These are phyloP conservation scores for Criorhina ranunculi DNA, from an alignment of 2,888 invertebrate genomes.

Conservation along the genomic window DNA sequence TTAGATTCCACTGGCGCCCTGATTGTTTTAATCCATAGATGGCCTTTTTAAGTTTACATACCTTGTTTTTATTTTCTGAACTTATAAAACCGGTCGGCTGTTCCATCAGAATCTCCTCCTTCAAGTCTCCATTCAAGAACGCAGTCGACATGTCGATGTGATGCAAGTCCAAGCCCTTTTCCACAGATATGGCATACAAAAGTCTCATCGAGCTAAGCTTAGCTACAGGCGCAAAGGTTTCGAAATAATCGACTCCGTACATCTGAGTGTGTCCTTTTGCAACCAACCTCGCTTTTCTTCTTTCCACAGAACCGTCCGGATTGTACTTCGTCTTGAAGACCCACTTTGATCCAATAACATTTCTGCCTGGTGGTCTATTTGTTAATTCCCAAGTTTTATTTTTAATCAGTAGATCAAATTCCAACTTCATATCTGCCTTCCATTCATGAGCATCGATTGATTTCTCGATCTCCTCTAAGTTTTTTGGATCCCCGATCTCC, in stretches of 20 bases:
- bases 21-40: conserved; percentile 43
- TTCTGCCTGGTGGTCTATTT: background rate
- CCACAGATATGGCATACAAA: conserved; percentile 27
- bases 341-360: background rate
- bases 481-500: background rate
- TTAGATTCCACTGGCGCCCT: conserved; percentile 20
- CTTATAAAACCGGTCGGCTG: conserved; percentile 5
- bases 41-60: background rate
- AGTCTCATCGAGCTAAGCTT: conserved; percentile 5
- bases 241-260: conserved; percentile 47
- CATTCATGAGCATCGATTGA: background rate
- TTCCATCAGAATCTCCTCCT: conserved; percentile 20
- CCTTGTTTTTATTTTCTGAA: background rate
- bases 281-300: conserved; percentile 46
- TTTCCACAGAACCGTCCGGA: background rate
- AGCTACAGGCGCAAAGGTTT: conserved; percentile 57
- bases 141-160: conserved; percentile 58
- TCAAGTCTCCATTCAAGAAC: conserved; percentile 51
- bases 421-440: background rate
- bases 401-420: background rate
- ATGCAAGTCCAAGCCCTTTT: conserved; percentile 16
- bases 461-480: background rate
- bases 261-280: conserved; percentile 58
- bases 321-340: background rate
- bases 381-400: background rate